phyloP scores from a whole-genome alignment of 2,797 vertebrate genomes.

The Phataginus tricuspis region DNA sequence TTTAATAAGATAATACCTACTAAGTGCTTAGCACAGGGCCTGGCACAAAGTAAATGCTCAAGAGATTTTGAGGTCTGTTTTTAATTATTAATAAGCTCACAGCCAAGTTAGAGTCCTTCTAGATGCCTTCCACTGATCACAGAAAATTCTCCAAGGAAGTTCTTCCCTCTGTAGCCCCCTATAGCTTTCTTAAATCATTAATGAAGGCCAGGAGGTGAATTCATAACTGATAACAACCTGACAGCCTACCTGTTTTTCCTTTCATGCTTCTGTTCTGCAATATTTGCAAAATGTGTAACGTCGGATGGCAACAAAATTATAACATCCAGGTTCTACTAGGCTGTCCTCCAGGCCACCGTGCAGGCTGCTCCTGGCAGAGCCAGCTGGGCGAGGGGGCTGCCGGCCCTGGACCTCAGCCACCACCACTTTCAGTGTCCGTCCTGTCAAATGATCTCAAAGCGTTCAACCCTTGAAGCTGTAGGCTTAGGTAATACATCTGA shows the following conservation, averaged over 20 bases:
- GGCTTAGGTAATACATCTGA: neutral
- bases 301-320: neutral
- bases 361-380: neutral
- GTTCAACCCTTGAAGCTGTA: neutral
- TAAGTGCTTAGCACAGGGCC: neutral
- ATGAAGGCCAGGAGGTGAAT: neutral
- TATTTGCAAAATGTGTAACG: neutral
- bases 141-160: neutral
- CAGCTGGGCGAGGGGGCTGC: too few relatives aligned
- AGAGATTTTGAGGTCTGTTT: neutral
- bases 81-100: neutral
- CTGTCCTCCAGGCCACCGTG: neutral
- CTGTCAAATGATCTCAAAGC: neutral
- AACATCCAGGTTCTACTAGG: neutral
- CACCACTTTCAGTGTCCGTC: accelerated
- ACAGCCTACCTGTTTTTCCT: neutral
- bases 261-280: neutral
- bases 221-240: neutral
- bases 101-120: neutral
- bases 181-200: neutral
- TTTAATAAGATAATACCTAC: neutral
- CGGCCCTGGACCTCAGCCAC: neutral
- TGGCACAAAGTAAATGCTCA: neutral
- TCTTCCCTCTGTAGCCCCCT: neutral
- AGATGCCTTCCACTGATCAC: neutral